A percentile compares a stretch with the other conserved stretches of the same genome.
phyloP scores from a whole-genome alignment of 2,797 vertebrate species.

The Hoplostethus mediterraneus region DNA sequence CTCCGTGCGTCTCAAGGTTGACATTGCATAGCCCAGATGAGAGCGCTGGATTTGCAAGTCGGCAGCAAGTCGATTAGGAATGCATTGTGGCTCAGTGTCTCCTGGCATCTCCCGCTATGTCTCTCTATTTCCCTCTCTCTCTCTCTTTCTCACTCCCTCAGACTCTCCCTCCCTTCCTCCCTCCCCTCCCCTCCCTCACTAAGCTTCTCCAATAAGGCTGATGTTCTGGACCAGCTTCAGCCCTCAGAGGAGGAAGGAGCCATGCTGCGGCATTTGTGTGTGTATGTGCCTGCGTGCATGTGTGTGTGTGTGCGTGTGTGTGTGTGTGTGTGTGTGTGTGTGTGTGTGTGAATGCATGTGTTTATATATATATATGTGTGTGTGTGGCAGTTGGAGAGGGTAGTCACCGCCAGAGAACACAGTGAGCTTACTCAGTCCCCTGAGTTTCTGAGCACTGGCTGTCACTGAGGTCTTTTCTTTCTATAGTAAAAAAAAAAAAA shows the following conservation, averaged over 20 bases:
- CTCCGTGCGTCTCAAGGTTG: constrained; percentile 61
- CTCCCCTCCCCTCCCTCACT: constrained; percentile 58
- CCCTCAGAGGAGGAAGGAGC: constrained; percentile 61
- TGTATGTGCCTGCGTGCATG: constrained; percentile 8
- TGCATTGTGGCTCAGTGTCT: constrained; percentile 58
- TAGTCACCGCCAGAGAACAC: constrained; percentile 51
- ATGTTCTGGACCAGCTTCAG: constrained; percentile 63
- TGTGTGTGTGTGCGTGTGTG: constrained; percentile 43
- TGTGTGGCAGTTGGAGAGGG: constrained; percentile 41
- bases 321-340: constrained; percentile 48
- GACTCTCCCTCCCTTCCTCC: constrained; percentile 59
- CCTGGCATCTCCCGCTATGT: constrained; percentile 59
- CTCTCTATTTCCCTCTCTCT: constrained; percentile 45
- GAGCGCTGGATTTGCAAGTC: constrained; percentile 68
- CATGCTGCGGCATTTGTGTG: constrained; percentile 63
- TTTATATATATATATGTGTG: constrained; percentile 27
- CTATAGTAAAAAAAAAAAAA: constrained; percentile 19
- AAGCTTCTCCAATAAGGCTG: constrained; percentile 64
- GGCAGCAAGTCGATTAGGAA: constrained; percentile 71
- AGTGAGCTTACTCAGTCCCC: constrained; percentile 50
- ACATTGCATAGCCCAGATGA: constrained; percentile 66
- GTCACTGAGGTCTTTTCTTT: constrained; percentile 60
- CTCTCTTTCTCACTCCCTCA: constrained; percentile 39
- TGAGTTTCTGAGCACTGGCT: constrained; percentile 48
- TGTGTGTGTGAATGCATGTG: constrained; percentile 26